Base-by-base conservation (phyloP, 2,888 invertebrate species). In the Hydroisotoma schaefferi region DNA sequence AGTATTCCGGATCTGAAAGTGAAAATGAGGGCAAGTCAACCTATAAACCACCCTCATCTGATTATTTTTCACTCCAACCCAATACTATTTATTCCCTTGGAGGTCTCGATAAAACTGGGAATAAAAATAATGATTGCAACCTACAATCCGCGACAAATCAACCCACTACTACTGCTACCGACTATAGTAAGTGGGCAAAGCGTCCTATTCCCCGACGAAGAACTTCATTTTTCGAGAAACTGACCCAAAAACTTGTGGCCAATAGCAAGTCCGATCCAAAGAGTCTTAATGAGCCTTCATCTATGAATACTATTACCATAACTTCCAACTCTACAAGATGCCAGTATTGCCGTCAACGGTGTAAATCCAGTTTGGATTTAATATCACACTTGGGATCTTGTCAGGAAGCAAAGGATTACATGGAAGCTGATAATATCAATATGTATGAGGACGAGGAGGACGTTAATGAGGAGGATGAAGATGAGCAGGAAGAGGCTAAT, bases 291-390 rank as follows among this genome's bases (percentile, higher is more conserved):
- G 44, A 52, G 27, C 44, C 37, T 23, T 23, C 23, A 22, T 23
- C 37, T 20, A n/a, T 5, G 2, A 52, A 22, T 37, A 52, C 37
- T 52, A 52, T 48, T 27, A 46, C 57, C 23, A 26, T 46, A 18
- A 56, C 61, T 22, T 53, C 56, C 2, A 65, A 61, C 38, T 66
- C 66, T 6, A 69, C 59, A 12, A 51, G 91, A 60, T 92, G 92
- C 76, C 90, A 90, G 77, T 85, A 87, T 75, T 92, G 92, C 76
- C 83, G 90, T 67, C 90, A 89, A 76, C 82, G 90, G 63, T 92
- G 90, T 77, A 91, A 91, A 78, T 88, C 88, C 26, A 88, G 88
- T 71, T 82, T 85, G 2, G 91, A 90, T 78, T 80, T 92, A 49
- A 80, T 85, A 65, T 79, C 84, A 60, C 92, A 92, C 75, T 79